A percentile compares a stretch with the other conserved stretches of the same genome.
These are phyloP conservation scores for Lithophane leautieri DNA, from an alignment of 2,888 invertebrate species.

Conservation along the genomic window DNA sequence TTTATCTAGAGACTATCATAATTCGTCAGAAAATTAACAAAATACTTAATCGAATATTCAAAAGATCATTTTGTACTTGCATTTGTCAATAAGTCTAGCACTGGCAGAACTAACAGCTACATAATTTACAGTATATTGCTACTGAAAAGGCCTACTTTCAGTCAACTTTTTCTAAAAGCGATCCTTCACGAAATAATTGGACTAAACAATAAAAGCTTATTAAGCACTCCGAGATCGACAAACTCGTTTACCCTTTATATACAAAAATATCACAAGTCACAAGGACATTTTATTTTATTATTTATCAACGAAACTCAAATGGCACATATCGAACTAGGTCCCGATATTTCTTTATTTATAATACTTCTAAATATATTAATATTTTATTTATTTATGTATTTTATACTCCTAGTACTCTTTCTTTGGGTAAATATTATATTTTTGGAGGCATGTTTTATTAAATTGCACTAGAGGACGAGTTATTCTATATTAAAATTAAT, in stretches of 20 bases:
- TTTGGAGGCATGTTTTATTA: conserved; percentile 29
- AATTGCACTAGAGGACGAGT: conserved; percentile 34
- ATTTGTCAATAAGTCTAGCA: conserved; percentile 10
- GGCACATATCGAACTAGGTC: conserved; percentile 44
- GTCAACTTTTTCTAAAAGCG: neutral
- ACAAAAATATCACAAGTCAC: conserved; percentile 65
- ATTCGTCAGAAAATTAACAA: conserved; percentile 14
- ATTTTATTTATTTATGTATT: neutral
- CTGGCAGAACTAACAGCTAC: neutral
- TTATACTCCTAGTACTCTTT: conserved; percentile 21
- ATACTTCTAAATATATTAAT: too few relatives aligned
- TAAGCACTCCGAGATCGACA: conserved; percentile 50
- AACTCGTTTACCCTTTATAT: conserved; percentile 41
- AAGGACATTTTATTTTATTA: conserved; percentile 39
- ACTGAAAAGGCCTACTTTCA: neutral
- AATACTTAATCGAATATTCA: conserved; percentile 4
- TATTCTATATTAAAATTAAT: conserved; percentile 17
- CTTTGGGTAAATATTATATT: conserved; percentile 32
- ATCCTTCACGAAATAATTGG: conserved; percentile 16
- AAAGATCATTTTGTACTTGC: conserved; percentile 22
- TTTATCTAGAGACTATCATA: conserved; percentile 10
- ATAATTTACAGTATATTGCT: neutral
- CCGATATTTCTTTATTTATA: conserved; percentile 12
- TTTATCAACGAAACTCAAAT: conserved; percentile 35
- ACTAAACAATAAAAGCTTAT: conserved; percentile 41